These are phyloP conservation scores for Drosophila phalerata DNA, from an alignment of 2,888 invertebrate species.

Conservation along the genomic window DNA sequence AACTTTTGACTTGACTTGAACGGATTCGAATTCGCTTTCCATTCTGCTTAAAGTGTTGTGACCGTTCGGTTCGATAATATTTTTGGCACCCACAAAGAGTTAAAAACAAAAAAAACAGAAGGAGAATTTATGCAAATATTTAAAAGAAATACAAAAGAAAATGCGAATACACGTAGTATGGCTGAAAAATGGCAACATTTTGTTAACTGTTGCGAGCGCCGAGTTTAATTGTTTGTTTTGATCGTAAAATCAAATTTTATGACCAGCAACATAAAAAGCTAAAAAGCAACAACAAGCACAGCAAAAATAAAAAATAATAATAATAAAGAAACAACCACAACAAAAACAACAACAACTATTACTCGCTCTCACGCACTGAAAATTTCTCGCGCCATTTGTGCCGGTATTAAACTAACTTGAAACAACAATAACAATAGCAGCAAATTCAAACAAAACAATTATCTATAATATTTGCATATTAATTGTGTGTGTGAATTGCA, in stretches of 20 bases:
- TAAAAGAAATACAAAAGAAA: slow-evolving; percentile 10
- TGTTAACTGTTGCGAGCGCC: slow-evolving; percentile 76
- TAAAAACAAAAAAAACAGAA: not conserved
- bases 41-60: slow-evolving; percentile 45
- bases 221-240: slow-evolving; percentile 85
- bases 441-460: slow-evolving; percentile 19
- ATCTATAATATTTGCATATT: not conserved
- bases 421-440: slow-evolving; percentile 39
- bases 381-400: slow-evolving; percentile 63
- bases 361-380: slow-evolving; percentile 58
- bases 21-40: slow-evolving; percentile 34
- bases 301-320: slow-evolving; percentile 17
- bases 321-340: slow-evolving; percentile 58
- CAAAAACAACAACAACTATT: slow-evolving; percentile 22
- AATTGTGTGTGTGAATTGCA: not conserved
- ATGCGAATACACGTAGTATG: slow-evolving; percentile 20
- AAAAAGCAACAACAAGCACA: slow-evolving; percentile 18
- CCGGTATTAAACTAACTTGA: slow-evolving; percentile 58
- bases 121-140: slow-evolving; percentile 21
- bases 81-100: slow-evolving; percentile 20
- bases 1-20: slow-evolving; percentile 49
- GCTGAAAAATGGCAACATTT: slow-evolving; percentile 58
- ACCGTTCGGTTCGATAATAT: slow-evolving; percentile 36
- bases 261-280: slow-evolving; percentile 76
- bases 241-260: slow-evolving; percentile 84